phyloP scores from a whole-genome alignment of 2,888 invertebrate genomes.

The Tachina grossa region DNA sequence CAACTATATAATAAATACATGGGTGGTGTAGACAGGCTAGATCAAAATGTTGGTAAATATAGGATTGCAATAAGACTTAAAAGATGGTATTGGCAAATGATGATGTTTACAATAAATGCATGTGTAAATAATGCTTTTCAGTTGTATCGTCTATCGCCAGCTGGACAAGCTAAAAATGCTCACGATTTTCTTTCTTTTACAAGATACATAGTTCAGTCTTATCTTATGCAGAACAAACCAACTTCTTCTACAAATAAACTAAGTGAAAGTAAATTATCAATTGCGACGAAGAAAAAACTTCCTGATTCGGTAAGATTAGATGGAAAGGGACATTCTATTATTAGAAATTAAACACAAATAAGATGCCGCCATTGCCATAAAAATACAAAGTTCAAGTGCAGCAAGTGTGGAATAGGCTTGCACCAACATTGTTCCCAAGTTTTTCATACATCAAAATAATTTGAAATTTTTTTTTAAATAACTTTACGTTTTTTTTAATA shows the following conservation, averaged over 20 bases:
- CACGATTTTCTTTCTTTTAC: neutral
- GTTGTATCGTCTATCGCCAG: constrained; percentile 1
- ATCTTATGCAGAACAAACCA: too few species aligned
- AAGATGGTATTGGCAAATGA: constrained; percentile 17
- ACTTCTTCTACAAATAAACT: neutral
- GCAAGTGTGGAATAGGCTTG: constrained; percentile 17
- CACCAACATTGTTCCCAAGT: constrained; percentile 17
- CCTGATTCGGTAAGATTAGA: constrained; percentile 9
- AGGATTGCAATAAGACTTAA: constrained; percentile 2
- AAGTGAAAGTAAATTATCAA: neutral
- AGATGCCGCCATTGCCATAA: constrained; percentile 1
- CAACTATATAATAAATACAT: neutral
- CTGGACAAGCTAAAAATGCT: constrained; percentile 1
- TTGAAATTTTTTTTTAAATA: neutral
- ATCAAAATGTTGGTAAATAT: constrained; percentile 16
- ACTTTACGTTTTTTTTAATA: too few species aligned
- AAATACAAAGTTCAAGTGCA: constrained; percentile 20
- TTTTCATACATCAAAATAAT: constrained; percentile 19
- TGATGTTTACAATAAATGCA: constrained; percentile 13
- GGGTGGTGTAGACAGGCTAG: constrained; percentile 9
- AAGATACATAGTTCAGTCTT: too few species aligned
- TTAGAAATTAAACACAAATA: constrained; percentile 7
- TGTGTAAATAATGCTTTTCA: constrained; percentile 10
- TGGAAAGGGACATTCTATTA: neutral
- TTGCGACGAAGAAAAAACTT: neutral